These are phyloP conservation scores for Alsophila aescularia DNA, from an alignment of 2,888 invertebrate species.

Conservation along the genomic window DNA sequence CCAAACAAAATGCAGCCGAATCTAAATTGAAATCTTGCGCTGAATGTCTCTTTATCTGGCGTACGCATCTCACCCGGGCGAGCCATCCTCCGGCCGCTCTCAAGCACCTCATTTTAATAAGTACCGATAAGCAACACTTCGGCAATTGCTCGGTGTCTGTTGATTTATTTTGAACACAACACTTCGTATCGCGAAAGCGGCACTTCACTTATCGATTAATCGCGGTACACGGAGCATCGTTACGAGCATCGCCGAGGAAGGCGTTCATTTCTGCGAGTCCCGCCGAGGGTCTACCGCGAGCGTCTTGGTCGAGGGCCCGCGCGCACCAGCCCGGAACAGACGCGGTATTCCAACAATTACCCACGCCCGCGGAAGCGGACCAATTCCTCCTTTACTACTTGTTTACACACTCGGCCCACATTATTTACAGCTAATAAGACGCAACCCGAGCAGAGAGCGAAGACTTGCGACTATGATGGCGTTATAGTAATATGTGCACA, in stretches of 20 bases:
- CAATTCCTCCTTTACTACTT: conserved; percentile 63
- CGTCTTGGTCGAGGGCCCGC: conserved; percentile 78
- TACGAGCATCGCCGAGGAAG: conserved; percentile 60
- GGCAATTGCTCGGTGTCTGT: conserved; percentile 55
- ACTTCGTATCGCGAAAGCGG: conserved; percentile 70
- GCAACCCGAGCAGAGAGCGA: conserved; percentile 40
- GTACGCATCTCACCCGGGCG: conserved; percentile 78
- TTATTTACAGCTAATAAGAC: conserved; percentile 38
- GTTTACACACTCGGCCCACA: conserved; percentile 48
- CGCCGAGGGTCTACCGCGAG: conserved; percentile 70
- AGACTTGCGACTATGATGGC: conserved; percentile 49
- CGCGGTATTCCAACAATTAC: conserved; percentile 79
- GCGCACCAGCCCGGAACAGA: conserved; percentile 79
- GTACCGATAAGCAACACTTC: conserved; percentile 60
- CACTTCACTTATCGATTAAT: conserved; percentile 76
- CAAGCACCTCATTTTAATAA: conserved; percentile 81
- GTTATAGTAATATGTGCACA: conserved; percentile 53
- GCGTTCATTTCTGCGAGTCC: conserved; percentile 74
- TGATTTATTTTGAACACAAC: conserved; percentile 67
- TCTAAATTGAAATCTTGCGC: conserved; percentile 79
- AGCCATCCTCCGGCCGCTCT: conserved; percentile 82
- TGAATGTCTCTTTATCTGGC: conserved; percentile 69
- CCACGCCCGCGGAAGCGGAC: conserved; percentile 70
- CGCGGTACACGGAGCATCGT: conserved; percentile 74
- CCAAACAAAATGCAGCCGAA: conserved; percentile 69